Percentiles rank a stretch among this genome's conserved stretches.
phyloP scores from a whole-genome alignment of 35 echinoderm and acorn worm genomes.

The Lytechinus variegatus region DNA sequence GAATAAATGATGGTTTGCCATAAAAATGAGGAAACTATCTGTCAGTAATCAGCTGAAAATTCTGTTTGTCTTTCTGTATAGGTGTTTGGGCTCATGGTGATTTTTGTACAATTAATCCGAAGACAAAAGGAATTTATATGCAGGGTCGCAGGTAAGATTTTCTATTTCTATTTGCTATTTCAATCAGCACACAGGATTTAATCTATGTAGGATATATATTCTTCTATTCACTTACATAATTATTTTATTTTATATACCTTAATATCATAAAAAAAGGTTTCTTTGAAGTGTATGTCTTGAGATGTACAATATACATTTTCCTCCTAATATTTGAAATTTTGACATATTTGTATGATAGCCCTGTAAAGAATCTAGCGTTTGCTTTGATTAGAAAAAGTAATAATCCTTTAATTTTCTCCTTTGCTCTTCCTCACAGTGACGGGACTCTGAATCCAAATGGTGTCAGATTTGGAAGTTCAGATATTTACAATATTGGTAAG shows the following conservation, averaged over 20 bases:
- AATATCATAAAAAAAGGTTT: too few relatives aligned
- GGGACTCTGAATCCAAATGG: constrained; percentile 97
- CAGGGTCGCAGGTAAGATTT: constrained; percentile 92
- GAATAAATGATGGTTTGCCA: too few relatives aligned
- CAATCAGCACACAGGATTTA: too few relatives aligned
- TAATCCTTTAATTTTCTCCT: neutral
- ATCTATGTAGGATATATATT: too few relatives aligned
- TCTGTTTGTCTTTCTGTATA: constrained; percentile 14
- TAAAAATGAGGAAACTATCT: too few relatives aligned
- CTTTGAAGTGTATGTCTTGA: too few relatives aligned
- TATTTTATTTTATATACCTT: too few relatives aligned
- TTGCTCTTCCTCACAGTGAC: constrained; percentile 76
- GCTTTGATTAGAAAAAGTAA: neutral
- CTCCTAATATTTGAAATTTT: too few relatives aligned
- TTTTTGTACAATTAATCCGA: constrained; percentile 85
- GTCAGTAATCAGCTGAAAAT: neutral
- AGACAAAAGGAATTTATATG: constrained; percentile 89
- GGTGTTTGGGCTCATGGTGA: constrained; percentile 99
- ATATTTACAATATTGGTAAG: constrained; percentile 95
- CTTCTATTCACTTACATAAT: too few relatives aligned
- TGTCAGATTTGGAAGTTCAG: constrained; percentile 95
- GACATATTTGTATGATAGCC: too few relatives aligned
- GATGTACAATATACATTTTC: too few relatives aligned
- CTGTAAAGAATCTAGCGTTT: neutral
- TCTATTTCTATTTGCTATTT: too few relatives aligned